Base-by-base conservation (phyloP, 2,113 vertebrate genomes). In the Zapornia atra region DNA sequence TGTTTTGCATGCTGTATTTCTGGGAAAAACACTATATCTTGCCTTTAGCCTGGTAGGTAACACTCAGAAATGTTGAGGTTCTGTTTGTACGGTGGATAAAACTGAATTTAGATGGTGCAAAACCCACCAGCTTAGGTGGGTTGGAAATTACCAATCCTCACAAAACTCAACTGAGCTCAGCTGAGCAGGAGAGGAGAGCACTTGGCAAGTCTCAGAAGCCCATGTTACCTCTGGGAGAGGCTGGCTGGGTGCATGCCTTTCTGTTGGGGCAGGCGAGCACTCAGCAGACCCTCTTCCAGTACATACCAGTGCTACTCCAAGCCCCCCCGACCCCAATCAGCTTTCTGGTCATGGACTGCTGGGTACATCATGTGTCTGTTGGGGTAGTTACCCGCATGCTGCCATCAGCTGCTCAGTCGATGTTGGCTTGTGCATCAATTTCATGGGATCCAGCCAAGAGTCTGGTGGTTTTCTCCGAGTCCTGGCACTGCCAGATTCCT, bases 1-100 rank as follows among this genome's bases (percentile, higher is more conserved):
- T 53, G 25, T 66, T 91, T 89, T 96, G 84, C 91, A 96, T 92
- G 94, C 69, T 84, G 56, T 48, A 31, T 68, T 73, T 66, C 29
- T 82, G 77, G 65, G 21, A 70, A 53, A 70, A 40, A 3, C 9
- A 29, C 48, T 78, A 12, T 73, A 20, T 72, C 40, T 94, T 94
- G 24, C 25, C 51, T 84, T 91, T 96, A 79, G n/a, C 53, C 34
- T 79, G 63, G 69, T 60, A 94, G 92, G 69, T 82, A 29, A 65
- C 5, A 5, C 73, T 44, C 69, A 82, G 88, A 86, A 91, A 34
- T 42, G 36, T 21, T 89, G 80, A 70, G 82, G 17, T 2, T 56
- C 84, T 71, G 13, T 86, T 84, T 63, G 2, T 20, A 7, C 20
- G 25, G 31, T 95, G 28, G 31, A 29, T 89, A 63, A 92, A 56